These are phyloP conservation scores for Chloroceryle amazona DNA, from an alignment of 2,797 vertebrate species.

Conservation along the genomic window DNA sequence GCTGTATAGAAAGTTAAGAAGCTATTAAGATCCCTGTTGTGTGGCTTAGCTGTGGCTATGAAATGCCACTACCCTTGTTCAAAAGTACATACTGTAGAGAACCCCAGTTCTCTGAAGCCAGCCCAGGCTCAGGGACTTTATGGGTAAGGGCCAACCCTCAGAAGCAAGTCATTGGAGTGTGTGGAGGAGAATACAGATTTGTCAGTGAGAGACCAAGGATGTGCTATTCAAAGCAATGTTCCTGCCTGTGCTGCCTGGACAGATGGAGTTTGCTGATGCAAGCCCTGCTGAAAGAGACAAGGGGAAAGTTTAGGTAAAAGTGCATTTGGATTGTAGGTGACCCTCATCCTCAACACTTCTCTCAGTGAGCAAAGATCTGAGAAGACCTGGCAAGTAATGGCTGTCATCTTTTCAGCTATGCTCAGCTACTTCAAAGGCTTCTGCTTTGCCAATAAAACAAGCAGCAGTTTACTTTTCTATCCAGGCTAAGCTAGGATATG, in stretches of 20 bases:
- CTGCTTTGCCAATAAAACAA: neutral
- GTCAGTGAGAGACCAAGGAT: neutral
- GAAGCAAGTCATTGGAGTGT: rapidly evolving
- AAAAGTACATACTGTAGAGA: neutral
- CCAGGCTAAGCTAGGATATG: neutral
- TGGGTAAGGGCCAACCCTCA: neutral
- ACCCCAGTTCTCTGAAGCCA: neutral
- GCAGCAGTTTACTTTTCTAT: neutral
- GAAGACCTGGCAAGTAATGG: neutral
- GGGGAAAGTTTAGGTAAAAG: neutral
- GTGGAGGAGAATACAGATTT: neutral
- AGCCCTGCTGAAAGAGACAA: neutral
- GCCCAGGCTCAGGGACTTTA: neutral
- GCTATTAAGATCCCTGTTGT: neutral
- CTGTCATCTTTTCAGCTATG: neutral
- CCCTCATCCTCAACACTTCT: neutral
- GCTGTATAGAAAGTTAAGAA: neutral
- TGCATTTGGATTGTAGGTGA: neutral
- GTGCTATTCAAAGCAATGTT: rapidly evolving
- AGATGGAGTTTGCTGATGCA: neutral
- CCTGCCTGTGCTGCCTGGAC: neutral
- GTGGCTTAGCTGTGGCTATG: neutral
- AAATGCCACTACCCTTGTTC: neutral
- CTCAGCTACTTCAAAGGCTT: neutral
- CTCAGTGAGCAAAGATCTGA: neutral